Conservation (phyloP, 2,113 vertebrate genomes). For the Lasiurus cinereus region DNA sequence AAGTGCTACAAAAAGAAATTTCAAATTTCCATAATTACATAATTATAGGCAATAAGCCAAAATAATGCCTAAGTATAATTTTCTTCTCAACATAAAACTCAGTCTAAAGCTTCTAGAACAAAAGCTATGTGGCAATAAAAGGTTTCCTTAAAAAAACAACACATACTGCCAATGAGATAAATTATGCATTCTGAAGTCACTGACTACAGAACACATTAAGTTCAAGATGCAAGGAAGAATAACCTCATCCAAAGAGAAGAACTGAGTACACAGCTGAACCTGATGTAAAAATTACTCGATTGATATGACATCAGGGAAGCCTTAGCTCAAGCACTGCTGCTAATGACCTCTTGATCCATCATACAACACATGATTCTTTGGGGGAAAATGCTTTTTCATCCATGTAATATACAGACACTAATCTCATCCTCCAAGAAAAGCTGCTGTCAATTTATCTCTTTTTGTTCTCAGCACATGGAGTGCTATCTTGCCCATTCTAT, state of each 20-base stretch:
- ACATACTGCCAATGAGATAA: not conserved
- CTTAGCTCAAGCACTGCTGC: not conserved
- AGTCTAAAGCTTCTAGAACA: constrained; percentile 18
- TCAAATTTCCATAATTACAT: constrained; percentile 12
- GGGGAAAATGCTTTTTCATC: not conserved
- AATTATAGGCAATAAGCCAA: constrained; percentile 26
- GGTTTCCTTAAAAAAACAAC: not conserved
- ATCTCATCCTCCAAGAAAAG: not conserved
- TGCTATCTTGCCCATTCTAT: constrained; percentile 68
- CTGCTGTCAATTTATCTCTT: constrained; percentile 75
- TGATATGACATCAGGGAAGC: not conserved
- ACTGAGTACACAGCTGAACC: not conserved
- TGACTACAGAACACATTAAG: not conserved
- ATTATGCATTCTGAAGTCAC: not conserved
- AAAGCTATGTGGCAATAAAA: not conserved
- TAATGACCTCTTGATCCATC: rapidly evolving
- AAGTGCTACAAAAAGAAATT: constrained; percentile 34
- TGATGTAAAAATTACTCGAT: not conserved
- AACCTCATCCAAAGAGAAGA: not conserved
- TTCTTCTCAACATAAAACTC: constrained; percentile 55
- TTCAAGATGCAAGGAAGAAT: not conserved
- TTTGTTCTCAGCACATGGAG: constrained; percentile 77
- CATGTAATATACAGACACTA: not conserved
- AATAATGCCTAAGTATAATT: not conserved
- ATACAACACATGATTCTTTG: not conserved